These are phyloP conservation scores for Clistopyga incitator DNA, from an alignment of 2,888 invertebrate species.

Conservation along the genomic window DNA sequence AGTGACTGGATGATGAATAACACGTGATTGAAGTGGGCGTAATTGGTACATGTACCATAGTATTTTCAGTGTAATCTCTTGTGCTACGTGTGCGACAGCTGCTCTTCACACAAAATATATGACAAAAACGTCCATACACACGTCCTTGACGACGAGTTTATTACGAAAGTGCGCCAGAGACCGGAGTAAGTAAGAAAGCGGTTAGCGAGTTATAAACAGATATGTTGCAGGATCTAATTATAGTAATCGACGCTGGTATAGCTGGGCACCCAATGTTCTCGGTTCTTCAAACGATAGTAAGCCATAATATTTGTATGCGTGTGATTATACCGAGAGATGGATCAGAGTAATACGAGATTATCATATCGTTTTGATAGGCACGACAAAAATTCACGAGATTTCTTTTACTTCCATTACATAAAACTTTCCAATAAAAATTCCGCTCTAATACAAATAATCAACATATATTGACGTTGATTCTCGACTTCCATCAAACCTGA, in stretches of 20 bases:
- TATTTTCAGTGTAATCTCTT: background rate
- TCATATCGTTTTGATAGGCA: no score
- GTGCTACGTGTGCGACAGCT: constrained; percentile 33
- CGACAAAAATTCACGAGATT: no score
- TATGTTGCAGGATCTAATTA: constrained; percentile 55
- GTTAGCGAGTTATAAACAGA: constrained; percentile 45
- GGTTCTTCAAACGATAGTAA: constrained; percentile 8
- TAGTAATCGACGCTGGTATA: constrained; percentile 28
- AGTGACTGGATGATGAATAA: background rate
- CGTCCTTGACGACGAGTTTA: constrained; percentile 55
- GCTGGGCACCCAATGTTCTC: constrained; percentile 42
- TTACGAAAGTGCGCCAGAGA: constrained; percentile 25
- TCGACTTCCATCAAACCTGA: no score
- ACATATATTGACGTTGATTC: background rate
- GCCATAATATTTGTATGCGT: background rate
- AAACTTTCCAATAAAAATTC: no score
- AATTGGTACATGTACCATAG: background rate
- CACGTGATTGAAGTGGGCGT: background rate
- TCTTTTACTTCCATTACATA: no score
- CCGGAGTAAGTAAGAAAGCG: constrained; percentile 38
- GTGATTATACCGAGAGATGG: background rate
- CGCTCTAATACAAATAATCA: no score
- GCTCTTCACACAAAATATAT: constrained; percentile 38
- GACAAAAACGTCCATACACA: constrained; percentile 1
- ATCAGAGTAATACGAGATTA: no score